Evolutionary conservation across 2,113 vertebrate species (phyloP), one percentile per base, ranked within the genome.

Genomic region (Ptyas mucosa): DNA sequence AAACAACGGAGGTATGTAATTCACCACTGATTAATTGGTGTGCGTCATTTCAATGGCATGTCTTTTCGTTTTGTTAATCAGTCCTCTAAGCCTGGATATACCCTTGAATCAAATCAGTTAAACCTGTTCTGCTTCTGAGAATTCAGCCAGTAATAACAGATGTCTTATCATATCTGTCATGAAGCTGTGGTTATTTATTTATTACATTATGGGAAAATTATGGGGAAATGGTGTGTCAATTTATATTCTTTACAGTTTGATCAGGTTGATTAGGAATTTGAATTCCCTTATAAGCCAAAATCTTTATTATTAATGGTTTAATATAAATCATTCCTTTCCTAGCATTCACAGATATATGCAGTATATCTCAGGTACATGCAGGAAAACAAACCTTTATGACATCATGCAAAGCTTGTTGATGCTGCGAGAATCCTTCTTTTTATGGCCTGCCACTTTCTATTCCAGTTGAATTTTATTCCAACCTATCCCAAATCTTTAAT

Each of bases 1-100:
- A 97, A 51, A 96, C 11, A 96, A 61, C 91, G 85, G 97, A 98
- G 97, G 97, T 98, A 95, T 3, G 75, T 43, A 81, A 43, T 81
- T 39, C 43, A 81, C 3, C 75, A 81, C 18, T 23, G 34, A 21
- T 81, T 43, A 57, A 55, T 94, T 96, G 95, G 91, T 1, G 0
- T 94, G 49, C 39, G 12, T 29, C 51, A 49, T 94, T 75, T 12
- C 49, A 52, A 0, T 94, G 23, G 20, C n/a, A 52, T 8, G 87
- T 43, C 53, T 92, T 92, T 88, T 46, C 9, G 85, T 23, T 91
- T 57, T 88, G 5, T 61, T 90, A 94, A 0, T 24, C 29, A 91
- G 85, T 51, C 8, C 24, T 54, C 3, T 90, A 24, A 93, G 39
- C 34, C 75, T 81, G 21, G 69, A 81, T 81, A 39, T 39, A 24